These are phyloP conservation scores for Yponomeuta sedellus DNA, from an alignment of 2,888 invertebrate genomes.

Conservation along the genomic window DNA sequence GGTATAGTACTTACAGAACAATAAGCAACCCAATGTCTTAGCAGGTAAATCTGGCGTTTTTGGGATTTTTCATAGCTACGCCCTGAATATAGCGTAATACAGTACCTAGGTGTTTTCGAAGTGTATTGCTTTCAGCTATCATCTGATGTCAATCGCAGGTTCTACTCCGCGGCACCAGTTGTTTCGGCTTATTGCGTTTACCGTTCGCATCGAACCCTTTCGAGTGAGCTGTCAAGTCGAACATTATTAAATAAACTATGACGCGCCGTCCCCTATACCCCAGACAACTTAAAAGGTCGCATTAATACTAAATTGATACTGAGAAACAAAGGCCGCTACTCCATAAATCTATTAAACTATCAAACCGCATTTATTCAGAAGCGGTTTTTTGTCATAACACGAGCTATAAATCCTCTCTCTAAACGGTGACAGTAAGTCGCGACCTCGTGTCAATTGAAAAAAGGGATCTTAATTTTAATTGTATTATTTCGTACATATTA, in stretches of 20 bases:
- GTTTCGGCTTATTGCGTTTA: constrained; percentile 71
- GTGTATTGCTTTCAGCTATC: constrained; percentile 45
- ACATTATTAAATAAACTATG: constrained; percentile 59
- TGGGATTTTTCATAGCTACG: background rate
- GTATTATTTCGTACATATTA: constrained; percentile 72
- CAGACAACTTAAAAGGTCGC: constrained; percentile 43
- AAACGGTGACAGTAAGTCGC: constrained; percentile 67
- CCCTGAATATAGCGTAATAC: background rate
- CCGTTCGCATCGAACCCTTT: constrained; percentile 73
- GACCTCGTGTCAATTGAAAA: constrained; percentile 67
- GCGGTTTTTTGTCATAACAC: constrained; percentile 61
- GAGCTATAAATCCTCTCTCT: constrained; percentile 49
- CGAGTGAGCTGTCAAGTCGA: constrained; percentile 66
- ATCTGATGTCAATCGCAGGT: constrained; percentile 68
- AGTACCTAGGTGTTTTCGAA: constrained; percentile 18
- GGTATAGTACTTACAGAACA: no score
- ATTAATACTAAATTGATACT: constrained; percentile 52
- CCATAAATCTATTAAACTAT: constrained; percentile 63
- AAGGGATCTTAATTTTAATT: constrained; percentile 67
- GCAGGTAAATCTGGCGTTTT: background rate
- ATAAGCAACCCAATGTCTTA: no score
- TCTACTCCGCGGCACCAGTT: constrained; percentile 65
- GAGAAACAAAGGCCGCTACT: constrained; percentile 55
- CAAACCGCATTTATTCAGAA: constrained; percentile 54
- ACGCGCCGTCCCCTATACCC: constrained; percentile 27